Conservation (phyloP, 2,797 vertebrate species). For the Schizopygopsis pylzovi region DNA sequence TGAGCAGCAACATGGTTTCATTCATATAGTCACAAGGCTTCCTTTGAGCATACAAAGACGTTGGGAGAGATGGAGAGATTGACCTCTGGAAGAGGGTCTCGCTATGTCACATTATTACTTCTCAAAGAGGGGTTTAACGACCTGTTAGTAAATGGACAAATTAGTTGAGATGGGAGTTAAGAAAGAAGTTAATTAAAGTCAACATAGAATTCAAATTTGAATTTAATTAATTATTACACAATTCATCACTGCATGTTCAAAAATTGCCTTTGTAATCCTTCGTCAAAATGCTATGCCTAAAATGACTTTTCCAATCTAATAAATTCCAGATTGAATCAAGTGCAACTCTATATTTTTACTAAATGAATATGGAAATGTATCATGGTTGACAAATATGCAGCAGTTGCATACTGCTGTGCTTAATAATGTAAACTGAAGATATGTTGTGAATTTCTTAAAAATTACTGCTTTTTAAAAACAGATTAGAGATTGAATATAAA, state of each 20-base stretch:
- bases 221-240: neutral
- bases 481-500: neutral
- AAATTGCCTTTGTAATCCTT: neutral
- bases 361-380: neutral
- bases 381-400: neutral
- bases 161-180: neutral
- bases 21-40: conserved; percentile 40
- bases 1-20: conserved; percentile 25
- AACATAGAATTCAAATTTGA: neutral
- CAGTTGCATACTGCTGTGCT: neutral
- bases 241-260: neutral
- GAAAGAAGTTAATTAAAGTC: neutral
- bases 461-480: too few relatives aligned
- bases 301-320: neutral
- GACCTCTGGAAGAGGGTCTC: conserved; percentile 8
- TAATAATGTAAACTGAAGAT: neutral
- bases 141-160: neutral
- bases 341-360: neutral
- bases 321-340: neutral
- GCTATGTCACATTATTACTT: neutral
- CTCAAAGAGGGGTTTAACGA: neutral
- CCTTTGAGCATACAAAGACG: neutral
- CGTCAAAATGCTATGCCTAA: neutral
- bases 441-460: neutral
- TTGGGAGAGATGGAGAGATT: neutral